A percentile compares a stretch with the other conserved stretches of the same genome.
Evolutionary conservation across 2,888 invertebrate genomes (phyloP).

Genomic region (Neoitamus cyanurus): DNA sequence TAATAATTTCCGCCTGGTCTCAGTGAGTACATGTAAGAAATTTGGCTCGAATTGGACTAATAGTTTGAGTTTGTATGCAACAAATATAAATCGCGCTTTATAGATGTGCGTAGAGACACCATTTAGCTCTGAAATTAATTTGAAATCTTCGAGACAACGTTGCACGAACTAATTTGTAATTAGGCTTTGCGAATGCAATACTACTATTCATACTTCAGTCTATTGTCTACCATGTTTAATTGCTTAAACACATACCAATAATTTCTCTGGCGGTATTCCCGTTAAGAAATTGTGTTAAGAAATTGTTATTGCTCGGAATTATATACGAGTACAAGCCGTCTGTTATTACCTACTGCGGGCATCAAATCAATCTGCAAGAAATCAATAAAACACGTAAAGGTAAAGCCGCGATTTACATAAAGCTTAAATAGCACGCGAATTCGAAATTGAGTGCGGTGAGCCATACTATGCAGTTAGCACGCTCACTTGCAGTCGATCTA

Average conservation of each 20-base stretch:
- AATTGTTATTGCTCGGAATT: not conserved
- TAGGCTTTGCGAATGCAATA: not conserved
- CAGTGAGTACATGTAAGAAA: too few relatives aligned
- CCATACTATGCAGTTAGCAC: not conserved
- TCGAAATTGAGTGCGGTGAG: not conserved
- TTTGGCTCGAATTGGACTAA: too few relatives aligned
- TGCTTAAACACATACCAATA: not conserved
- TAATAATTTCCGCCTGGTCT: too few relatives aligned
- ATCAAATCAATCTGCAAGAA: not conserved
- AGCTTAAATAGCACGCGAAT: not conserved
- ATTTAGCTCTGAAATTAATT: not conserved
- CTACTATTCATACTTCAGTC: not conserved
- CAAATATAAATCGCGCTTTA: too few relatives aligned
- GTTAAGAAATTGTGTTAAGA: not conserved
- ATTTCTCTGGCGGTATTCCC: not conserved
- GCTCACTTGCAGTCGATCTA: not conserved
- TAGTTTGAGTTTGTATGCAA: too few relatives aligned
- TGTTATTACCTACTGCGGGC: not conserved
- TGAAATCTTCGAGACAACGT: not conserved
- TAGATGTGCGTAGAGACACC: not conserved
- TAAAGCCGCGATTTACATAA: not conserved
- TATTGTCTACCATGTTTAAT: not conserved
- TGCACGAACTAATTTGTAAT: not conserved
- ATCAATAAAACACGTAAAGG: not conserved
- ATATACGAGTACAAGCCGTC: not conserved